These are phyloP conservation scores for Coracopsis vasa DNA, from an alignment of 2,113 vertebrate genomes.

Conservation along the genomic window DNA sequence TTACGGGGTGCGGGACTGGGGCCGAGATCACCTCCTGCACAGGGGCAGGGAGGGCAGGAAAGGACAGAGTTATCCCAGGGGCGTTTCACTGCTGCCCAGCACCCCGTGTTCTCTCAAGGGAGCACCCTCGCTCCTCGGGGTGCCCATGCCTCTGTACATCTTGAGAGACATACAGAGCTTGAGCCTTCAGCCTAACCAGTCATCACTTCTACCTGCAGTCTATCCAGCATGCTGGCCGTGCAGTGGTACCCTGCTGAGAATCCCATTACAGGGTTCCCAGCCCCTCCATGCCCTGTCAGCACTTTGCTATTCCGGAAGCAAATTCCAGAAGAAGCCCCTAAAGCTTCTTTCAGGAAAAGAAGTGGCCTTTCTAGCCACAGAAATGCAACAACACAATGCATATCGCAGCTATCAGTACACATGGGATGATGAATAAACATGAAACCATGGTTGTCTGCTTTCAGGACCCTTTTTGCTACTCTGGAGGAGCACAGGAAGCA, in stretches of 20 bases:
- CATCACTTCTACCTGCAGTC: neutral
- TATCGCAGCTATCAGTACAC: neutral
- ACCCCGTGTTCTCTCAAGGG: neutral
- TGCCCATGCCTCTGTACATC: neutral
- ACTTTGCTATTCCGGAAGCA: neutral
- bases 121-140: neutral
- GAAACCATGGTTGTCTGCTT: neutral
- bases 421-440: slow-evolving; percentile 21
- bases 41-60: neutral
- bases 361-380: neutral
- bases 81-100: neutral
- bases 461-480: neutral
- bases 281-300: accelerated
- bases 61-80: neutral
- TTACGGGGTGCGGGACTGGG: accelerated
- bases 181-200: neutral
- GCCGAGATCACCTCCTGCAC: neutral
- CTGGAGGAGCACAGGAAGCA: neutral
- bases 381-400: accelerated
- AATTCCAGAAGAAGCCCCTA: neutral
- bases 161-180: too few relatives aligned
- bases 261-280: accelerated
- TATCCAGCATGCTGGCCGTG: accelerated
- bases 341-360: neutral
- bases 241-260: neutral